phyloP scores from a whole-genome alignment of 2,113 vertebrate genomes.

The Thymallus thymallus region DNA sequence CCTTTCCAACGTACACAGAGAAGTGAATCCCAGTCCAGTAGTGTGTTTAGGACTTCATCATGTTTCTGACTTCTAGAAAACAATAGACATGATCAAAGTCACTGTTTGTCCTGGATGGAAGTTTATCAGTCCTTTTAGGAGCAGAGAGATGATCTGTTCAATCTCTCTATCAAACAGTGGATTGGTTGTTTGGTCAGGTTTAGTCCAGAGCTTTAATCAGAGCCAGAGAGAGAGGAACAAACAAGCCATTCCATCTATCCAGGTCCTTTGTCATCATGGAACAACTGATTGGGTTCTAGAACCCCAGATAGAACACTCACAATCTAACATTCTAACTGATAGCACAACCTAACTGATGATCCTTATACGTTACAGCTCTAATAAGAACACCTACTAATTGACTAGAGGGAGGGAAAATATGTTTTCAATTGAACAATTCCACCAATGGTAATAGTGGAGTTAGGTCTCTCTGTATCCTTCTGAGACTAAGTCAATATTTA shows the following conservation, averaged over 20 bases:
- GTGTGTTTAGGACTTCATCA: too few species aligned
- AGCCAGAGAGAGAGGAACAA: not conserved
- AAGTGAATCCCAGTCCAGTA: too few species aligned
- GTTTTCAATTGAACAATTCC: slow-evolving; percentile 84
- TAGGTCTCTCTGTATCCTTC: slow-evolving; percentile 37
- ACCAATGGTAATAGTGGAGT: slow-evolving; percentile 56
- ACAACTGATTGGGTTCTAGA: slow-evolving; percentile 43
- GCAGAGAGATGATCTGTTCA: slow-evolving; percentile 21
- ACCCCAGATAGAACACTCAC: slow-evolving; percentile 8
- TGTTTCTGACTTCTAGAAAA: too few species aligned
- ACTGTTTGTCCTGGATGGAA: not conserved
- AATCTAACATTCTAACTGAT: slow-evolving; percentile 5
- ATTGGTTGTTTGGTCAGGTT: slow-evolving; percentile 29
- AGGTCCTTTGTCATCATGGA: slow-evolving; percentile 30
- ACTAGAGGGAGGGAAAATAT: slow-evolving; percentile 74
- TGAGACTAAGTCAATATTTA: slow-evolving; percentile 73
- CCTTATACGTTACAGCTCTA: slow-evolving; percentile 56
- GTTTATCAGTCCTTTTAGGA: not conserved
- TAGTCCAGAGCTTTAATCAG: slow-evolving; percentile 33
- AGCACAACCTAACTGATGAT: slow-evolving; percentile 2
- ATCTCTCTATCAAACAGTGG: slow-evolving; percentile 28
- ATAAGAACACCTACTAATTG: slow-evolving; percentile 78
- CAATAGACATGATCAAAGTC: too few species aligned
- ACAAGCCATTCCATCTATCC: slow-evolving; percentile 35
- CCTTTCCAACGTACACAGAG: too few species aligned